These are phyloP conservation scores for Thyatira batis DNA, from an alignment of 2,888 invertebrate species.

Conservation along the genomic window DNA sequence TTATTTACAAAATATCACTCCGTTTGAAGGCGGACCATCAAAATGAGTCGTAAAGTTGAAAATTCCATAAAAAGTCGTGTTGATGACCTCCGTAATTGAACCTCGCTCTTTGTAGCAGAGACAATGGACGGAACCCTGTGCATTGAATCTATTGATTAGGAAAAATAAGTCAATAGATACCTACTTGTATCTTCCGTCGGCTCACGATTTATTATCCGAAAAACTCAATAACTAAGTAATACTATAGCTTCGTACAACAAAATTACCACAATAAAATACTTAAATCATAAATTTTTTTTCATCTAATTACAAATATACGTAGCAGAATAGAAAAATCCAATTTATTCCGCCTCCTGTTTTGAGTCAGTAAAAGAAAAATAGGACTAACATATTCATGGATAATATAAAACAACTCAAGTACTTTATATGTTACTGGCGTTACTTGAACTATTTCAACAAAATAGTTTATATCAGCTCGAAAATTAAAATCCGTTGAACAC, in stretches of 20 bases:
- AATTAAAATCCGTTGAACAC: slow-evolving; percentile 52
- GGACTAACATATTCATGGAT: too few relatives aligned
- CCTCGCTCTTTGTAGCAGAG: slow-evolving; percentile 75
- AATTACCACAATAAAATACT: too few relatives aligned
- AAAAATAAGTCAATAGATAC: slow-evolving; percentile 31
- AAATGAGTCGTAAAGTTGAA: slow-evolving; percentile 79
- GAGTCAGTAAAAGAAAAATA: too few relatives aligned
- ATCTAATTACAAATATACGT: too few relatives aligned
- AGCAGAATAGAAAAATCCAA: too few relatives aligned
- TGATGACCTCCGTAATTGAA: slow-evolving; percentile 80
- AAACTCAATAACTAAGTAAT: not conserved
- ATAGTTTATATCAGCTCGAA: slow-evolving; percentile 64
- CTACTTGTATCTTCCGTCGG: not conserved
- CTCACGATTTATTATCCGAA: not conserved
- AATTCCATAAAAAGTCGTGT: slow-evolving; percentile 82
- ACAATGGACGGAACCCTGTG: slow-evolving; percentile 71
- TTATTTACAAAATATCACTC: slow-evolving; percentile 83
- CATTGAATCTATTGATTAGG: slow-evolving; percentile 64
- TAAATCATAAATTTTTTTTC: too few relatives aligned
- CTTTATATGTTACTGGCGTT: not conserved
- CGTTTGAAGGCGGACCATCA: slow-evolving; percentile 83
- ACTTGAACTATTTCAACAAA: slow-evolving; percentile 1
- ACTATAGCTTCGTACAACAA: too few relatives aligned
- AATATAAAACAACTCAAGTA: too few relatives aligned
- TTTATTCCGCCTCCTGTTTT: too few relatives aligned